Conservation (phyloP, 2,797 vertebrate species). For the Cryptoprocta ferox region DNA sequence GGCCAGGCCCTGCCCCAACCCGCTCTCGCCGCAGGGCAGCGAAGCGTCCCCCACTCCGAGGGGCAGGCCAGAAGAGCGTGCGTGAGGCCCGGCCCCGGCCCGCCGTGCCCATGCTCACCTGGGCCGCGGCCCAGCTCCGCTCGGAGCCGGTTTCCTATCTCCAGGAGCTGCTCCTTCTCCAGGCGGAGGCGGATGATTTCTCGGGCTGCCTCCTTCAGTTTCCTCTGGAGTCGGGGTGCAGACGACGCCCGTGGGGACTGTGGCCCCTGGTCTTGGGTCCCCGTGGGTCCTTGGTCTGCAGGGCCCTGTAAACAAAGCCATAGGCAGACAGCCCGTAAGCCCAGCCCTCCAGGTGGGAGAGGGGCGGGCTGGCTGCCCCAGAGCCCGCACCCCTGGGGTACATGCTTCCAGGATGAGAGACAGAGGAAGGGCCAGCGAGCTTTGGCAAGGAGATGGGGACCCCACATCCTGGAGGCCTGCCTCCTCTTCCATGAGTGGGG, state of each 20-base stretch:
- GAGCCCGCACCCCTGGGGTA: neutral
- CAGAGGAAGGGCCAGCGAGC: neutral
- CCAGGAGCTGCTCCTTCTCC: conserved; percentile 93
- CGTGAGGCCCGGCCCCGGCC: neutral
- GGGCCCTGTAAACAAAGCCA: conserved; percentile 81
- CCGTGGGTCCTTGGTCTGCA: conserved; percentile 43
- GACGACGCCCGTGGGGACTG: neutral
- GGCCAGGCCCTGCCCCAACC: neutral
- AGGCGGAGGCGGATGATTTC: conserved; percentile 88
- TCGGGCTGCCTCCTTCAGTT: conserved; percentile 89
- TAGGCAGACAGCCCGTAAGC: fast-evolving
- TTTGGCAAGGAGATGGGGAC: no score
- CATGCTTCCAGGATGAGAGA: neutral
- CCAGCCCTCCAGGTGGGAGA: fast-evolving
- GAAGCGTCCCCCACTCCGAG: neutral
- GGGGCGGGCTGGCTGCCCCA: no score
- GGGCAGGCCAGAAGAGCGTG: neutral
- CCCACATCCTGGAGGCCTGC: fast-evolving
- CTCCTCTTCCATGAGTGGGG: fast-evolving
- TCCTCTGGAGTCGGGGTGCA: conserved; percentile 78
- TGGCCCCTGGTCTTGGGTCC: neutral
- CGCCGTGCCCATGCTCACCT: no score
- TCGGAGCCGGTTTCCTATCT: conserved; percentile 92
- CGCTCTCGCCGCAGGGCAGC: neutral
- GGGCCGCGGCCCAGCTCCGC: conserved; percentile 80